phyloP scores from a whole-genome alignment of 2,888 invertebrate species.

The Agrotis exclamationis region DNA sequence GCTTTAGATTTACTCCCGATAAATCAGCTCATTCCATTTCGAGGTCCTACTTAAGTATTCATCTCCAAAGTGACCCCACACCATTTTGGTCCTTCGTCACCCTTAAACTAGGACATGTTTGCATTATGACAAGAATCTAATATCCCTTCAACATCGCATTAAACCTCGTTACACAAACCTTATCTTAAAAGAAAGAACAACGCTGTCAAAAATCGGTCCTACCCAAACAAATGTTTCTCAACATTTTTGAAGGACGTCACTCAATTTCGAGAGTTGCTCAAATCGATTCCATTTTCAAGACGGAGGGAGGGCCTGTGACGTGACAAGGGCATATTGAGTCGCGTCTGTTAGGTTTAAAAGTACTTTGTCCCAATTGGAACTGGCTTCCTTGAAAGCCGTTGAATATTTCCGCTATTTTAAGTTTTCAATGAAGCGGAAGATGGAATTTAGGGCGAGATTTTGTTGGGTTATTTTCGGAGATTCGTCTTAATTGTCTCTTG shows the following conservation, averaged over 20 bases:
- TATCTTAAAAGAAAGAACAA: conserved; percentile 18
- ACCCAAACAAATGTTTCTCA: conserved; percentile 50
- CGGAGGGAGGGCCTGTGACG: conserved; percentile 50
- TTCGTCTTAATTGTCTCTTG: conserved; percentile 11
- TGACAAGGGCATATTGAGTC: conserved; percentile 66
- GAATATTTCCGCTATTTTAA: conserved; percentile 54
- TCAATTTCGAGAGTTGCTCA: conserved; percentile 38
- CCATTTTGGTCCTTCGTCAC: neutral
- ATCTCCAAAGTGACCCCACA: neutral
- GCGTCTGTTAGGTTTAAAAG: conserved; percentile 50
- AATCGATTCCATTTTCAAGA: conserved; percentile 60
- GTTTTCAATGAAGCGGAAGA: conserved; percentile 46
- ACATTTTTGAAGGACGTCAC: conserved; percentile 49
- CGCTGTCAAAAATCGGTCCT: conserved; percentile 26
- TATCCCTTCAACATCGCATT: conserved; percentile 10
- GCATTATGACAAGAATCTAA: conserved; percentile 16
- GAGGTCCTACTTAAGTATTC: neutral
- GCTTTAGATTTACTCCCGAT: neutral
- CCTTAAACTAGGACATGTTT: neutral
- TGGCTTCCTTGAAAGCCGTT: conserved; percentile 49
- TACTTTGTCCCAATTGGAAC: conserved; percentile 49
- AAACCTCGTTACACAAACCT: conserved; percentile 13
- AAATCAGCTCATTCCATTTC: neutral
- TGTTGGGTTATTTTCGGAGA: conserved; percentile 5
- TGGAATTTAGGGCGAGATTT: conserved; percentile 26